Evolutionary conservation across 2,888 invertebrate genomes (phyloP), one percentile per base, ranked within the genome.

Genomic region (Mayetiola destructor): DNA sequence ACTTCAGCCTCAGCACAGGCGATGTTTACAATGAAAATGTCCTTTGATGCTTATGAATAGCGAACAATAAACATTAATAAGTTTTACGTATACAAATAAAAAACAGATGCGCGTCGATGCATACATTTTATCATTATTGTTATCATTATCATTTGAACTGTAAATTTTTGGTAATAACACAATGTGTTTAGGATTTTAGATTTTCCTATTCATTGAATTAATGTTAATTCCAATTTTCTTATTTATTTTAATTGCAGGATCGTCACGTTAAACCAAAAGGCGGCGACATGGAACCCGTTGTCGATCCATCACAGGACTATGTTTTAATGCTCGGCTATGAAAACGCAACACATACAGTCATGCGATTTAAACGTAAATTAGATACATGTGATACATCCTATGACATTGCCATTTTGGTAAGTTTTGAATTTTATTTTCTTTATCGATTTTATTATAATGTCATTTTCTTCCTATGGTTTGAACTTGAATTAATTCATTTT

Each of bases 221-320:
- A 3, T 16, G 29, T 27, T 48, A n/a, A n/a, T 48, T 20, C 27
- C 5, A 27, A 3, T n/a, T 48, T 40, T 39, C 37, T 56, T 16
- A 35, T 36, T 55, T 12, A n/a, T 54, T 32, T 57, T 8, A 39
- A 3, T 57, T 18, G n/a, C 77, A 85, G 85, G 85, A 86, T 66
- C 81, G 84, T 61, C 82, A 83, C 68, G 80, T 84, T 58, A 78
- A 79, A 59, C 73, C 75, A 60, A 48, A 27, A 16, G 74, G 75
- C 42, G 76, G 77, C 62, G 78, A 80, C 62, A 75, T 78, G 58
- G 80, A 82, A 60, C 80, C 80, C 56, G 75, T 76, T 68, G 74
- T 80, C 66, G 87, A 87, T 69, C 78, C 80, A 57, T 81, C 82
- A 59, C 85, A 85, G 71, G 84, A 86, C 72, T 85, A 85, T 69